phyloP scores from a whole-genome alignment of 2,888 invertebrate genomes.

The Heliconius charithonia region DNA sequence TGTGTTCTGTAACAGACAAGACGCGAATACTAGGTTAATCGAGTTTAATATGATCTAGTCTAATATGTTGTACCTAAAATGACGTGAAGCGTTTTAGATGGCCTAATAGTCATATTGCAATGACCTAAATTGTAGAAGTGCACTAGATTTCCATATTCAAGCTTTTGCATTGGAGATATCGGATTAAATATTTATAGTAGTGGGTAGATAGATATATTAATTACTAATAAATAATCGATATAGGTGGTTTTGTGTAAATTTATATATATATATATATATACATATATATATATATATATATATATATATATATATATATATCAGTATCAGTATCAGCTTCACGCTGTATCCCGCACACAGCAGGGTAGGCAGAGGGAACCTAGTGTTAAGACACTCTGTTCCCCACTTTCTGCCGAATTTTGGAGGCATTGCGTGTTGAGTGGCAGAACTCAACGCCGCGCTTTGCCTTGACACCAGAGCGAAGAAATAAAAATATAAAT shows the following conservation, averaged over 20 bases:
- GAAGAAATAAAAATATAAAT: too few species aligned
- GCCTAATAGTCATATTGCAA: constrained; percentile 13
- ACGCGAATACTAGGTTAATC: constrained; percentile 61
- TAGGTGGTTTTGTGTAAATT: neutral
- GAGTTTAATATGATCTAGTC: constrained; percentile 51
- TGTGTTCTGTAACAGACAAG: constrained; percentile 53
- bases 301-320: too few species aligned
- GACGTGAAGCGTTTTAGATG: constrained; percentile 18
- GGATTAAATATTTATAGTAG: neutral
- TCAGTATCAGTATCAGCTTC: too few species aligned
- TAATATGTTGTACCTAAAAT: constrained; percentile 53
- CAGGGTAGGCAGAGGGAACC: too few species aligned
- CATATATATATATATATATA: neutral
- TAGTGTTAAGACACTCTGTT: too few species aligned
- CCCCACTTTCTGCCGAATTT: too few species aligned
- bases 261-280: too few species aligned
- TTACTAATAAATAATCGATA: neutral
- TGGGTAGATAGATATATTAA: neutral
- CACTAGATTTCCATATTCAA: neutral
- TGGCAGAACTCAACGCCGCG: too few species aligned
- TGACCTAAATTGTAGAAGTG: constrained; percentile 18
- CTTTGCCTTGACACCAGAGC: too few species aligned
- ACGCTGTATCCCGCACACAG: too few species aligned
- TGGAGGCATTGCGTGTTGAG: too few species aligned
- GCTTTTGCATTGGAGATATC: neutral